Conservation (phyloP, 2,113 vertebrate species). For the Raphicerus campestris region DNA sequence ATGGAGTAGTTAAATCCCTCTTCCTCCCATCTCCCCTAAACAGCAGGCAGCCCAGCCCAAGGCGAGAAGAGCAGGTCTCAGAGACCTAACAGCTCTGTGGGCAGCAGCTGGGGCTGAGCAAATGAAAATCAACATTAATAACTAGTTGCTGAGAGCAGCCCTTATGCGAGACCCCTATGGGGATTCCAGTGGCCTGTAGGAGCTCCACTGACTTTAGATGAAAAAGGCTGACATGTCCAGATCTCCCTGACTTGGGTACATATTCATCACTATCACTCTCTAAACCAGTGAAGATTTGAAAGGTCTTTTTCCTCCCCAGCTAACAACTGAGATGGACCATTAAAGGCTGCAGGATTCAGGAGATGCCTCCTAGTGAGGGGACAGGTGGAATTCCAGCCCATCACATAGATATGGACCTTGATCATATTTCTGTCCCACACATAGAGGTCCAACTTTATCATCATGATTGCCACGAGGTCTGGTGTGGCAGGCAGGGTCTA, state of each 20-base stretch:
- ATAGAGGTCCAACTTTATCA: neutral
- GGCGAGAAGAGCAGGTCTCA: neutral
- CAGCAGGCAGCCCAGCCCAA: neutral
- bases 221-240: neutral
- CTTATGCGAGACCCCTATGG: neutral
- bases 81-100: neutral
- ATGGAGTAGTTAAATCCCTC: slow-evolving; percentile 25
- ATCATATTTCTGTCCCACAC: neutral
- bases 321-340: neutral
- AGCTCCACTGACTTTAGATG: neutral
- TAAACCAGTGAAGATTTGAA: neutral
- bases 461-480: neutral
- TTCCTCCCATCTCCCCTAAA: slow-evolving; percentile 15
- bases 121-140: neutral
- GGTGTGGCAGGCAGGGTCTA: neutral
- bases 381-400: neutral
- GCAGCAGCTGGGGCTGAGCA: neutral
- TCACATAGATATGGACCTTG: neutral
- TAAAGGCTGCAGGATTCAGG: neutral
- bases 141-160: neutral
- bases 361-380: neutral
- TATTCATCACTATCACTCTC: neutral
- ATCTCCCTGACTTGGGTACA: neutral
- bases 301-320: neutral
- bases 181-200: neutral